A percentile compares a stretch with the other conserved stretches of the same genome.
Evolutionary conservation across 2,797 vertebrate genomes (phyloP).

Genomic region (Malacoraja senta): DNA sequence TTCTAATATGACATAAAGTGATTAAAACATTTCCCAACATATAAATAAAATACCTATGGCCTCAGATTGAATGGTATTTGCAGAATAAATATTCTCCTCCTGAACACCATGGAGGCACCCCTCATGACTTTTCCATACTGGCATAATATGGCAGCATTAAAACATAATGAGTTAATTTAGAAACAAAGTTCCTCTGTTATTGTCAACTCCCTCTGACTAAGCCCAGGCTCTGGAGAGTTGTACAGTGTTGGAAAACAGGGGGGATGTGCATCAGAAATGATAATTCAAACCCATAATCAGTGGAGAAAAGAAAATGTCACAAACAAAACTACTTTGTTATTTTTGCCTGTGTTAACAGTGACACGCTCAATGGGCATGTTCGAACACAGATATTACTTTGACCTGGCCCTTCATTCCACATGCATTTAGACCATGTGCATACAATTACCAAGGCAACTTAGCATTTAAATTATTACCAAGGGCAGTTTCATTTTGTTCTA

Average conservation of each 20-base stretch:
- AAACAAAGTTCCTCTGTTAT: neutral
- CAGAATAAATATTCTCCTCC: neutral
- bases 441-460: neutral
- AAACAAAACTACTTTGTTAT: neutral
- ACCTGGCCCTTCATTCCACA: neutral
- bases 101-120: neutral
- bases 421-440: neutral
- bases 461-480: conserved; percentile 27
- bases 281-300: neutral
- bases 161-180: neutral
- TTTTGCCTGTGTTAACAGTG: neutral
- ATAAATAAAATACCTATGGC: neutral
- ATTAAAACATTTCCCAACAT: neutral
- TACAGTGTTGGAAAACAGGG: neutral
- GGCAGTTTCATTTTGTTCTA: neutral
- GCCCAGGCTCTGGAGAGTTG: neutral
- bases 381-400: neutral
- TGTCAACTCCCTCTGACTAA: neutral
- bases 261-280: neutral
- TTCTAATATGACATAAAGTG: neutral
- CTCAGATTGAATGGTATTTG: neutral
- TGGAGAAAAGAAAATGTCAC: neutral
- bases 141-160: neutral
- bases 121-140: neutral
- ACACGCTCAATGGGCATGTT: neutral